Evolutionary conservation across 30 jellyfish, hydroid and myxozoan species (phyloP), one percentile per base, ranked within the genome.

Genomic region (Sanderia malayensis): DNA sequence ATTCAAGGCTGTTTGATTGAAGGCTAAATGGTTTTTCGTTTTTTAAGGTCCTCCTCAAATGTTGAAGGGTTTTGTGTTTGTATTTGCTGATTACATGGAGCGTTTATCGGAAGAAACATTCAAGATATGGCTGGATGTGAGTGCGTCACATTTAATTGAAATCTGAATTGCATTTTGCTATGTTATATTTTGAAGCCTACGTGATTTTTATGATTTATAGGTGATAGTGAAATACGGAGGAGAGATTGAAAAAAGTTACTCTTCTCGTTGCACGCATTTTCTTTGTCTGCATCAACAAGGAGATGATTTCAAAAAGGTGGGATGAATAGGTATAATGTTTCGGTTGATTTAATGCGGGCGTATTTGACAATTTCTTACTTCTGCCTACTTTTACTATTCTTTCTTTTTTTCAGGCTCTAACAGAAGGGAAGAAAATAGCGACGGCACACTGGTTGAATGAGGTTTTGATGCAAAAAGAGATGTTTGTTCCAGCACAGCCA

Each of bases 361-460:
- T n/a, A n/a, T n/a, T n/a, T n/a, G n/a, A n/a, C n/a, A n/a, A n/a
- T n/a, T n/a, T n/a, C n/a, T n/a, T n/a, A n/a, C n/a, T n/a, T n/a
- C n/a, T n/a, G n/a, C n/a, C n/a, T n/a, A n/a, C n/a, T n/a, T n/a
- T n/a, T n/a, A n/a, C n/a, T n/a, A n/a, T n/a, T n/a, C n/a, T n/a
- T n/a, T 3, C 52, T 52, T 29, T 33, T 44, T 21, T 21, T 2
- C 25, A 86, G 96, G 96, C 96, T 22, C 45, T 86, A 1, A 37
- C 45, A 15, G 95, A 89, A 61, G 82, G 85, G 46, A 89, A 89
- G 69, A 89, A 77, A 41, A 89, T 89, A 0, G 97, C 95, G 7
- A 89, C 97, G 29, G 97, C 97, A 0, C 92, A 89, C 70, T 89
- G 97, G 97, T 76, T 89, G 45, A 89, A 89, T 59, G 97, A 89